phyloP scores from a whole-genome alignment of 2,113 vertebrate species.

The Protomyctophum bolini region DNA sequence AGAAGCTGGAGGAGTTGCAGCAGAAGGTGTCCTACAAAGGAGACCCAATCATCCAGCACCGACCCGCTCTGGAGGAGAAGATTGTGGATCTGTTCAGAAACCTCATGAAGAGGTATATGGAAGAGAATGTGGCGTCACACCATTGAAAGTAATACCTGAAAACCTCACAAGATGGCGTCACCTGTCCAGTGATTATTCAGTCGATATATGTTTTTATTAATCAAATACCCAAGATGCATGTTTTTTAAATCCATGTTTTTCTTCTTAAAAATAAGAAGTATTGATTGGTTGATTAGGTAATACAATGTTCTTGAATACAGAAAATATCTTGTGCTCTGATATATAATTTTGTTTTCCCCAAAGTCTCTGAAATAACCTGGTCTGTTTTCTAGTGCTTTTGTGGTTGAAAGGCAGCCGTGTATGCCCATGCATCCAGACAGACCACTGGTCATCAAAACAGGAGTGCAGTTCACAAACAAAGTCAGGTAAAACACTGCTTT shows the following conservation, averaged over 20 bases:
- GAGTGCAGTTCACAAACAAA: conserved; percentile 99
- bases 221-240: no score
- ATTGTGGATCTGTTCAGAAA: conserved; percentile 96
- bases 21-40: conserved; percentile 99
- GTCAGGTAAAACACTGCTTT: conserved; percentile 84
- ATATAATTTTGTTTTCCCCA: background rate
- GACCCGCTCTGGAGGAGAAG: conserved; percentile 95
- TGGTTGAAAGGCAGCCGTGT: conserved; percentile 96
- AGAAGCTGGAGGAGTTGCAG: conserved; percentile 96
- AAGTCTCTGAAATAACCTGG: background rate
- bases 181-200: background rate
- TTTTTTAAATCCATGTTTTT: no score
- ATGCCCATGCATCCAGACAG: conserved; percentile 99
- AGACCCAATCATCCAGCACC: conserved; percentile 96
- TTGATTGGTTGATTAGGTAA: no score
- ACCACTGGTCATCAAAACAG: conserved; percentile 97
- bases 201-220: no score
- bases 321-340: background rate
- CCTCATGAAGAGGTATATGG: conserved; percentile 94
- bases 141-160: no score
- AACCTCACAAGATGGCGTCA: background rate
- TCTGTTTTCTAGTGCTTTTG: conserved; percentile 86
- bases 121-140: no score
- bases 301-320: no score
- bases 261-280: no score